Evolutionary conservation across 2,113 vertebrate genomes (phyloP).

Genomic region (Zosterops pallidus): DNA sequence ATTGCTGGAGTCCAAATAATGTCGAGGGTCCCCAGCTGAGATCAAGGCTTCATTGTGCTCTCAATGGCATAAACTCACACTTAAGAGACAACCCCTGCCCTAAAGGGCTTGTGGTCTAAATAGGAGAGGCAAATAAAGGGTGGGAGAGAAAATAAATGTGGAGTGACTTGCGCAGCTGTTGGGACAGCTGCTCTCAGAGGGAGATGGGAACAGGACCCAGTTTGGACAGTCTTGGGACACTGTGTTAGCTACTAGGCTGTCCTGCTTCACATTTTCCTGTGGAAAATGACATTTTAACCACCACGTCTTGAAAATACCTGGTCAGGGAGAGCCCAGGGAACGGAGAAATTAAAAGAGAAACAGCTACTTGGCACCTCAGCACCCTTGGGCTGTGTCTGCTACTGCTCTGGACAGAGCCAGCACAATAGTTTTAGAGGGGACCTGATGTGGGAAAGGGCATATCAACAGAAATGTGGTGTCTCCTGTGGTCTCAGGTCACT

Average conservation of each 20-base stretch:
- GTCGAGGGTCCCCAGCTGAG: neutral
- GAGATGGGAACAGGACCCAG: neutral
- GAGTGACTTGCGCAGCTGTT: constrained; percentile 32
- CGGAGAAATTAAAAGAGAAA: neutral
- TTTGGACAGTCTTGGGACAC: neutral
- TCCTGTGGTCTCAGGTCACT: neutral
- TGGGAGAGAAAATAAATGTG: constrained; percentile 30
- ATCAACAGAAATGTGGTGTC: neutral
- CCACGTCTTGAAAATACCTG: neutral
- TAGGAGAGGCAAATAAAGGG: constrained; percentile 15
- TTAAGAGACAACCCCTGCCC: constrained; percentile 16
- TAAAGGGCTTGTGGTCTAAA: constrained; percentile 8
- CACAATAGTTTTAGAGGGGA: neutral
- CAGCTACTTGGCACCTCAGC: neutral
- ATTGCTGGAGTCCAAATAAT: neutral
- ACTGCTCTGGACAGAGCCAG: neutral
- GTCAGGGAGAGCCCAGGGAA: neutral
- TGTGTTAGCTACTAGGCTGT: neutral
- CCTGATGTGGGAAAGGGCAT: neutral
- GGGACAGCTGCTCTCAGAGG: constrained; percentile 24
- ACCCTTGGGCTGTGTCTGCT: neutral
- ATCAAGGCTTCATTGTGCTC: constrained; percentile 46
- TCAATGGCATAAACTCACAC: neutral
- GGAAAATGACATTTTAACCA: neutral
- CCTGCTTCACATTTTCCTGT: neutral